Conservation (phyloP, 2,113 vertebrate genomes). For the Gnathonemus echidnorhynchus region DNA sequence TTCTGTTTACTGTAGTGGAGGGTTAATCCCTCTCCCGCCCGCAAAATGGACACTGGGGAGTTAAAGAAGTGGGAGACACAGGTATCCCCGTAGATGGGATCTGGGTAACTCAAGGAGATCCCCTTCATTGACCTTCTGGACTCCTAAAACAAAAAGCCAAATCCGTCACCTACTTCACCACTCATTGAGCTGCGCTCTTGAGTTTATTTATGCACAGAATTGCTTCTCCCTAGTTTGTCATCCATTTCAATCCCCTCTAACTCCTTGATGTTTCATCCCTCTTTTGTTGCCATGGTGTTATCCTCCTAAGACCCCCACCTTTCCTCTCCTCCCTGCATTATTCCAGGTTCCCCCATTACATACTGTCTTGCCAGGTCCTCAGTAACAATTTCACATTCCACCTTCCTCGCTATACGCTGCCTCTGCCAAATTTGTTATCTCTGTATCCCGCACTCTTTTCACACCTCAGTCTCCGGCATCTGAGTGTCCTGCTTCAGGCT, state of each 20-base stretch:
- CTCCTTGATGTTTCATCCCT: neutral
- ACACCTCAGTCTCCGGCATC: constrained; percentile 34
- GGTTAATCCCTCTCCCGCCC: neutral
- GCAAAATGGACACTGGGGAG: neutral
- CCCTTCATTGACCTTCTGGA: neutral
- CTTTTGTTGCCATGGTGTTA: neutral
- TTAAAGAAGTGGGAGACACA: neutral
- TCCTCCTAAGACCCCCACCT: neutral
- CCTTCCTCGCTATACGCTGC: neutral
- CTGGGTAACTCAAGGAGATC: neutral
- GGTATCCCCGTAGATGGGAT: neutral
- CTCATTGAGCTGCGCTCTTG: neutral
- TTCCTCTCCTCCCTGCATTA: neutral
- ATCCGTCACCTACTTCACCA: neutral
- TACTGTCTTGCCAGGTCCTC: neutral
- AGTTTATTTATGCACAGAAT: neutral
- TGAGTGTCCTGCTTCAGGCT: constrained; percentile 48
- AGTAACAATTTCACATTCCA: neutral
- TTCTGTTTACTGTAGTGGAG: neutral
- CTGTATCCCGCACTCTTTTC: constrained; percentile 15
- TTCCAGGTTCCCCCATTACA: constrained; percentile 1
- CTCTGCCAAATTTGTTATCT: neutral
- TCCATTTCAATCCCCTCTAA: neutral
- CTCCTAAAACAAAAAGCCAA: neutral
- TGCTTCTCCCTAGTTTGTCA: neutral